Conservation (phyloP, 1,140 invertebrate species). For the Ptiloglossa arizonensis region DNA sequence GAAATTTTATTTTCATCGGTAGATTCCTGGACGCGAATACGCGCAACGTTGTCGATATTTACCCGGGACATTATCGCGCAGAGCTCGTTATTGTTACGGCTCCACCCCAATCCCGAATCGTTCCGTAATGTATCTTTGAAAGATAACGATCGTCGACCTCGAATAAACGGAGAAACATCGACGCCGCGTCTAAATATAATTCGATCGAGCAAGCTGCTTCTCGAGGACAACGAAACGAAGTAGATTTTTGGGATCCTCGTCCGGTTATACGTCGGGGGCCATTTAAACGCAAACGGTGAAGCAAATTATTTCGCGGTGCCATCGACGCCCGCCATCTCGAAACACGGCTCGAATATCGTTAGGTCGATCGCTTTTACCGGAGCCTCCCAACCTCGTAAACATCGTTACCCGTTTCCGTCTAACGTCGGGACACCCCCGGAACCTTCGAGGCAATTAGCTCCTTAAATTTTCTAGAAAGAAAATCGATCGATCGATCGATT, state of each 20-base stretch:
- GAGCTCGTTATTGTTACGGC: no score
- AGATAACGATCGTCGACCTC: no score
- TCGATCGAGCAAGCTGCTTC: background rate
- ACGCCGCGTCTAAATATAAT: slow-evolving; percentile 21
- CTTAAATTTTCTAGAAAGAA: background rate
- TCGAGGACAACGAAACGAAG: slow-evolving; percentile 26
- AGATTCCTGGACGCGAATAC: no score
- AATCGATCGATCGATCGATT: no score
- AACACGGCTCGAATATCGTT: slow-evolving; percentile 56
- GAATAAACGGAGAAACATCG: slow-evolving; percentile 33
- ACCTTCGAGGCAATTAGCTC: slow-evolving; percentile 31
- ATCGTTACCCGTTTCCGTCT: slow-evolving; percentile 16
- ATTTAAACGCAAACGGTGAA: slow-evolving; percentile 65
- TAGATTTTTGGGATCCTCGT: slow-evolving; percentile 21
- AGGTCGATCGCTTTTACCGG: slow-evolving; percentile 48
- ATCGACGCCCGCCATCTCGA: slow-evolving; percentile 14
- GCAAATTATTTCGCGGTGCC: slow-evolving; percentile 51
- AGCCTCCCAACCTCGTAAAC: slow-evolving; percentile 25
- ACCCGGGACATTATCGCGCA: no score
- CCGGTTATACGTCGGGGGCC: slow-evolving; percentile 63
- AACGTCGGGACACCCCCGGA: background rate
- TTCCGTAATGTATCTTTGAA: no score
- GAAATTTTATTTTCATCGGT: no score
- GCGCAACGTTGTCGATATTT: no score
- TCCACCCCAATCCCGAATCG: no score